A percentile compares a stretch with the other conserved stretches of the same genome.
Evolutionary conservation across 2,797 vertebrate genomes (phyloP).

Genomic region (Myiotriccus ornatus): DNA sequence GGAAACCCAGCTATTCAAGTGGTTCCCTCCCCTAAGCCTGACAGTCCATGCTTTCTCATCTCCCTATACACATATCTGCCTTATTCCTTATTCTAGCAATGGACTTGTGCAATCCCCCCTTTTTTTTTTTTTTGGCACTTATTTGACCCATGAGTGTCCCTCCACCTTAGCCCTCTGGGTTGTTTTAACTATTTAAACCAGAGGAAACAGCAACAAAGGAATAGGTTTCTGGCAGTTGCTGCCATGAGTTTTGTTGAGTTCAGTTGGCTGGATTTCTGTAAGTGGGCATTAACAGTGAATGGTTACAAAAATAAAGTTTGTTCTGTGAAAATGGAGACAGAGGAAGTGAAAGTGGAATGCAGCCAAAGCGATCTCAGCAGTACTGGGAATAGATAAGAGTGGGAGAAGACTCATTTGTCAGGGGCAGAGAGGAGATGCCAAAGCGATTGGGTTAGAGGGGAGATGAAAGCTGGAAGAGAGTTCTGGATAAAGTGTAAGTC

Average conservation of each 20-base stretch:
- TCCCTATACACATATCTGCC: neutral
- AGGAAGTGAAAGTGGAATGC: slow-evolving; percentile 26
- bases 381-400: slow-evolving; percentile 25
- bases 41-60: neutral
- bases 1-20: neutral
- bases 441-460: neutral
- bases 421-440: neutral
- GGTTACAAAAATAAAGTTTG: slow-evolving; percentile 34
- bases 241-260: neutral
- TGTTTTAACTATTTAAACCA: neutral
- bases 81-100: neutral
- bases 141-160: neutral
- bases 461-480: neutral
- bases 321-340: neutral
- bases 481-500: neutral
- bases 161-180: neutral
- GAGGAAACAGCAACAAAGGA: neutral
- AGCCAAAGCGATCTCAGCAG: neutral
- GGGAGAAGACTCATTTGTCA: neutral
- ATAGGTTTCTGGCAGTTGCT: neutral
- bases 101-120: neutral
- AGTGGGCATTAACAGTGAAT: slow-evolving; percentile 8
- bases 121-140: neutral
- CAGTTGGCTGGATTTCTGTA: neutral
- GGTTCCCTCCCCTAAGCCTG: neutral